Evolutionary conservation across 2,113 vertebrate species (phyloP), one percentile per base, ranked within the genome.

Genomic region (Cervus canadensis): DNA sequence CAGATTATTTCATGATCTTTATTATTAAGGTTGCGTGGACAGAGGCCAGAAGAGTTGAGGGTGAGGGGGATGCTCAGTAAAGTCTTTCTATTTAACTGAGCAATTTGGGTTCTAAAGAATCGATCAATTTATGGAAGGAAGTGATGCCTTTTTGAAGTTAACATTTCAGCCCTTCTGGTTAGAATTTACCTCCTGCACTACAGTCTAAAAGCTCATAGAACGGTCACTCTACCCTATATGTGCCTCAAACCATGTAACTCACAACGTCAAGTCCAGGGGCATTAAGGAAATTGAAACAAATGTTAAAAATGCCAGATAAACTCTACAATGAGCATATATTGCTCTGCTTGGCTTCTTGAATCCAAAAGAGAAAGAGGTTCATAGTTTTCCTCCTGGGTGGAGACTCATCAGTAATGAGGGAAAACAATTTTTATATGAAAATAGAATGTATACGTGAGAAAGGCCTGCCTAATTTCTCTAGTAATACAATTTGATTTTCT

Each of bases 401-500:
- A 96, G 48, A 50, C 30, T 95, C 94, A 97, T 92, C 81, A 86
- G 97, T 94, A 93, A 52, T 40, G 12, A 87, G 71, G 81, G 12
- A 95, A 98, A 97, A 97, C 67, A 48, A 84, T 98, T 98, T 93
- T 54, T 87, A 1, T 0, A 52, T 97, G 95, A 86, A 64, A 83
- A 40, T 36, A 60, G 85, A 97, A 96, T 19, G 0, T 1, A 0
- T 97, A 96, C 2, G 15, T 97, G 98, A 98, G 97, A 94, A 97
- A 96, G 62, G 48, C 90, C 97, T 98, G 98, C 88, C 3, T 48
- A 89, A 96, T 98, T 98, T 98, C 93, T 87, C 91, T 98, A 98
- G 99, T 99, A 99, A 99, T 99, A 99, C 99, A 99, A 99, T 99
- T 99, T 99, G 99, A 98, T 99, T 98, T 99, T 99, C 98, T 99